Conservation (phyloP, 2,113 vertebrate genomes). For the Tragelaphus scriptus region DNA sequence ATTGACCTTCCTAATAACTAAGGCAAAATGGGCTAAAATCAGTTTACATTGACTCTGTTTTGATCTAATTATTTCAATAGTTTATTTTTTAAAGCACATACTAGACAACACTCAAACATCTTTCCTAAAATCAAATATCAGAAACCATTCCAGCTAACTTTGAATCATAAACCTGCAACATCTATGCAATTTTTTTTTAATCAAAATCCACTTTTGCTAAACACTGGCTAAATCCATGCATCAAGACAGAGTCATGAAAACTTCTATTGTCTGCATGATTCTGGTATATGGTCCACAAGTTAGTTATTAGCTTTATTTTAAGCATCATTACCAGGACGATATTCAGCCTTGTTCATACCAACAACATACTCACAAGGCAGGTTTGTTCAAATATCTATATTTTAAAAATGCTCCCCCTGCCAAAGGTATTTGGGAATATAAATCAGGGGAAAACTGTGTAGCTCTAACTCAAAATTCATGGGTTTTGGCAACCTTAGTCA, state of each 20-base stretch:
- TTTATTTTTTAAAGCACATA: not conserved
- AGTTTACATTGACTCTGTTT: not conserved
- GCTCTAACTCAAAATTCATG: not conserved
- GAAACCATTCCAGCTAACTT: not conserved
- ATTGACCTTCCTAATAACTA: not conserved
- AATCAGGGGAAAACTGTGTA: not conserved
- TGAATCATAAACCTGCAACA: not conserved
- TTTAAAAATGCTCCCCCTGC: not conserved
- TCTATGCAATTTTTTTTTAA: not conserved
- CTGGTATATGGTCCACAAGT: not conserved
- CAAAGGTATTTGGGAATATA: not conserved
- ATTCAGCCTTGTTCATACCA: not conserved
- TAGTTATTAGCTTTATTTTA: not conserved
- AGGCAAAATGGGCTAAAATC: not conserved
- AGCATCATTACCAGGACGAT: not conserved
- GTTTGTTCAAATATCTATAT: not conserved
- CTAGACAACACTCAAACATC: not conserved
- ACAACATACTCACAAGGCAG: not conserved
- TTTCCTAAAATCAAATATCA: not conserved
- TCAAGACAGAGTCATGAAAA: not conserved
- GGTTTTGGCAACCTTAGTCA: not conserved
- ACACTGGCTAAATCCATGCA: not conserved
- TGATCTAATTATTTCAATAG: not conserved
- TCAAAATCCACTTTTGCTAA: not conserved
- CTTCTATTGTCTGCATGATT: not conserved